These are phyloP conservation scores for Aleiodes sp. DNA, from an alignment of 1,140 invertebrate species.

Conservation along the genomic window DNA sequence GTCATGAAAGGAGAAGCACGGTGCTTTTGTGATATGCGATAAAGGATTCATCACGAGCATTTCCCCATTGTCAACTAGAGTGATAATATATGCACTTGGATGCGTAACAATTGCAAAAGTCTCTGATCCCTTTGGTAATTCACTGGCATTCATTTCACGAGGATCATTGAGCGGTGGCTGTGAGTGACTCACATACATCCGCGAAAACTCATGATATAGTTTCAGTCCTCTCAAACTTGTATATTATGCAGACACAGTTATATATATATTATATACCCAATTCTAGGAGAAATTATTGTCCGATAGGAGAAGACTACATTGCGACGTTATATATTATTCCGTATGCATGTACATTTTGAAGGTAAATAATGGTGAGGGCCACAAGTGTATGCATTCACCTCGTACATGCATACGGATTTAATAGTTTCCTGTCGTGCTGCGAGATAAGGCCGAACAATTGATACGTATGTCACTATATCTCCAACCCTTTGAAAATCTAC, in stretches of 20 bases:
- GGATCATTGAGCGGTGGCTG: background rate
- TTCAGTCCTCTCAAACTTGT: background rate
- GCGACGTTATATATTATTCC: constrained; percentile 44
- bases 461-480: constrained; percentile 18
- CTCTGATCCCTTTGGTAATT: background rate
- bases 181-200: background rate
- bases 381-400: background rate
- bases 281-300: constrained; percentile 42
- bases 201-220: background rate
- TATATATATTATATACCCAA: background rate
- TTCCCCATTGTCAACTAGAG: background rate
- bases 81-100: background rate
- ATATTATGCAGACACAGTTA: constrained; percentile 36
- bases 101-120: background rate
- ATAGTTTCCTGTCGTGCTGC: constrained; percentile 18
- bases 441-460: constrained; percentile 20
- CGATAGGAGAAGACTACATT: constrained; percentile 45
- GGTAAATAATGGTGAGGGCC: constrained; percentile 40
- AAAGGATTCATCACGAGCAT: background rate
- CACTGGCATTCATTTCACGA: background rate
- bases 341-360: constrained; percentile 34
- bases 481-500: background rate
- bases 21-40: background rate
- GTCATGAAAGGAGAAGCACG: background rate
- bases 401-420: constrained; percentile 1